Base-by-base conservation (phyloP, 2,888 invertebrate species). In the Trachelus stipa region DNA sequence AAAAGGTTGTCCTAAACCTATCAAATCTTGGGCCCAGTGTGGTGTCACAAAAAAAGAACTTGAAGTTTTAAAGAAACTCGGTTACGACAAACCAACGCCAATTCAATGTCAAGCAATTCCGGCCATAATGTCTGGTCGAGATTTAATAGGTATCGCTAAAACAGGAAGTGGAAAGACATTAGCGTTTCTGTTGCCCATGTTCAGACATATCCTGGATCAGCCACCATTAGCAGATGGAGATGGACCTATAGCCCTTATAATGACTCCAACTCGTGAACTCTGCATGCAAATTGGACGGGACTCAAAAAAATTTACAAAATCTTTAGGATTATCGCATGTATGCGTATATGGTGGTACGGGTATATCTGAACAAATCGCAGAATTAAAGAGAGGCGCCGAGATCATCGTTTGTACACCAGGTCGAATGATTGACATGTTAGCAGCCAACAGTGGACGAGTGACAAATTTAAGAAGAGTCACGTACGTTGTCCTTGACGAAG, bases 331-430 rank as follows among this genome's bases (percentile, higher is more conserved):
- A 80, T 94, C 96, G 69, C 97, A 97, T 0, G 99, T 98, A 0
- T 99, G 99, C 89, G 99, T 99, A 0, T 99, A 99, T 88, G 99
- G 99, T 23, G 99, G 99, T 4, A 99, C 99, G 0, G 99, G 98
- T 0, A 98, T 98, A 82, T 97, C 97, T 0, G 98, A 98, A 91
- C 97, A 97, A 93, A 99, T 99, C 85, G 99, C 99, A 0, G 99
- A 99, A 90, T 90, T 99, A 81, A 99, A 99, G 91, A 94, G 99
- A 69, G 99, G 99, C 4, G 97, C 98, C 0, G 99, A 99, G 92
- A 98, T 99, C 84, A 98, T 99, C 85, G 99, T 99, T 0, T 99
- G 99, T 89, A 99, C 99, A 0, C 99, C 99, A 0, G 99, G 99
- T 0, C 94, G 99, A 74, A 99, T 99, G 99, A 99, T 99, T 81